These are phyloP conservation scores for Muntiacus reevesi DNA, from an alignment of 2,113 vertebrate genomes.

Conservation along the genomic window DNA sequence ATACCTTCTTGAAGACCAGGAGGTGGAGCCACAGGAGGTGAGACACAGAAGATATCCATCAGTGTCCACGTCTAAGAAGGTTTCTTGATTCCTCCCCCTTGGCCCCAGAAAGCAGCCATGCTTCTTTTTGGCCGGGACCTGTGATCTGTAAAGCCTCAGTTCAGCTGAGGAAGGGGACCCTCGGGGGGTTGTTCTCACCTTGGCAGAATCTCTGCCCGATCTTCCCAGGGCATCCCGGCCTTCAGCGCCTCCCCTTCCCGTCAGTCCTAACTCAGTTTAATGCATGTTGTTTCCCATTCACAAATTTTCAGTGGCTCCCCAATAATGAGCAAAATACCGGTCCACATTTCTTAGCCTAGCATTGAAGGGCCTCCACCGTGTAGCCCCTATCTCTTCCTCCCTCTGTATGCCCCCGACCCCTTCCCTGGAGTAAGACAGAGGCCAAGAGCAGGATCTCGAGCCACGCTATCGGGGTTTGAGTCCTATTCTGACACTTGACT, in stretches of 20 bases:
- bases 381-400: too few relatives aligned
- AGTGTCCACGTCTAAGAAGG: background rate
- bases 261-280: background rate
- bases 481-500: too few relatives aligned
- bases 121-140: background rate
- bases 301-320: background rate
- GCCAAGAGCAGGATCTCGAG: too few relatives aligned
- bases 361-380: background rate
- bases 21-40: background rate
- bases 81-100: background rate
- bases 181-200: background rate
- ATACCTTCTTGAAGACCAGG: background rate
- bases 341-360: background rate
- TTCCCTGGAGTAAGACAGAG: too few relatives aligned
- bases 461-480: too few relatives aligned
- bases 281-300: background rate
- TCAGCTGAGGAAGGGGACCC: background rate
- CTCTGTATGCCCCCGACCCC: too few relatives aligned
- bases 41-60: rapidly evolving
- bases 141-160: background rate
- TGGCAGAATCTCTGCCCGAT: background rate
- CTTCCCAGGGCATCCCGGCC: background rate
- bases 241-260: background rate
- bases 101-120: background rate
- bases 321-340: background rate